Base-by-base conservation (phyloP, 2,797 vertebrate genomes). In the Mergus octosetaceus region DNA sequence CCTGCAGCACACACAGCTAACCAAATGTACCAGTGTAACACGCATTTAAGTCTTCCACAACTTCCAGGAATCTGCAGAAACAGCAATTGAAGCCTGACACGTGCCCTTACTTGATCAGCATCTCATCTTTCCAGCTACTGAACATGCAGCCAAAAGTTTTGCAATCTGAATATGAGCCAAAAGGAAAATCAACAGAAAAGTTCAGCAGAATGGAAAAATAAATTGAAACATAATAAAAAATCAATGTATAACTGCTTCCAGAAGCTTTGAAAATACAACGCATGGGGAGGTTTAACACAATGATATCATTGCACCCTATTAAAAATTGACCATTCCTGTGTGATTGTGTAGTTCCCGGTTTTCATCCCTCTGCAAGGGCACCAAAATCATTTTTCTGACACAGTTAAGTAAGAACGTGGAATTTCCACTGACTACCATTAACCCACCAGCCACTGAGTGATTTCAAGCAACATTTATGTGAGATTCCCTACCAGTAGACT, bases 151-250 rank as follows among this genome's bases (percentile, higher is more conserved):
- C 36, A 89, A 8, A 2, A 87, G 64, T 69, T 64, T 54, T 81
- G 84, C 41, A 47, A 4, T 11, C 5, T 0, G 45, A 68, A 24
- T 0, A 10, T 0, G 4, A 30, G 28, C 21, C 61, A 74, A 74
- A 84, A n/a, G 18, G 18, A 32, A 19, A 51, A 51, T 17, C 51
- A 54, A 54, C 15, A 54, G 16, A 60, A 38, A 72, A 0, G 9
- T 41, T 71, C 74, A 10, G 19, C 3, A 2, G 1, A 34, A 39
- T 2, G 11, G 17, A 18, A 61, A 53, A 53, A 25, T 25, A 49
- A 49, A 49, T 49, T 49, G 13, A 34, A 16, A 14, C 70, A 58
- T 4, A 0, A 13, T 10, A 18, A 49, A 22, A 19, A 32, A 10
- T 0, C 4, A 1, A 58, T 83, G 82, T 27, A 1, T 3, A 11